phyloP scores from a whole-genome alignment of 1,140 invertebrate genomes.

The Pararge aegeria region DNA sequence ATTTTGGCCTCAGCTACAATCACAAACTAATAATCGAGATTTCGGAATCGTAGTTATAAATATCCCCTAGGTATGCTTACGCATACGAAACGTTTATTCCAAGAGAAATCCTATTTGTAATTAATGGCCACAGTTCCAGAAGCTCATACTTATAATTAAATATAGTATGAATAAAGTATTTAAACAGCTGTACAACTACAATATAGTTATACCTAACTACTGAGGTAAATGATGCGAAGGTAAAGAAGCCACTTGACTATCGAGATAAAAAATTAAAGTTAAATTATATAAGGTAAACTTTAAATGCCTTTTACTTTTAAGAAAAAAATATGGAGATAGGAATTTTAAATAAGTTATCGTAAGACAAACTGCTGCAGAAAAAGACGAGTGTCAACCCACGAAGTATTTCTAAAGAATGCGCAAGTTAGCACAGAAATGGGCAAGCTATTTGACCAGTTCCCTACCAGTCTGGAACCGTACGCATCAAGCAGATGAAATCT shows the following conservation, averaged over 20 bases:
- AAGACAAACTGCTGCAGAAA: slow-evolving; percentile 13
- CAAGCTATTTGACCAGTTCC: slow-evolving; percentile 42
- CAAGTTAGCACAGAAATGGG: slow-evolving; percentile 35
- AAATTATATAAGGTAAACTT: neutral
- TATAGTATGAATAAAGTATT: too few species aligned
- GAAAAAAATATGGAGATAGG: neutral
- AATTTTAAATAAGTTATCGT: slow-evolving; percentile 11
- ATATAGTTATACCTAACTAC: too few species aligned
- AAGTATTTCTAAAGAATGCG: slow-evolving; percentile 24
- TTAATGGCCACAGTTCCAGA: too few species aligned
- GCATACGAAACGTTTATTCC: too few species aligned
- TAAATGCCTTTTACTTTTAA: neutral
- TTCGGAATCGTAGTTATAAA: too few species aligned
- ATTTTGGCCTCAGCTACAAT: too few species aligned
- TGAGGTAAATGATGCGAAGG: neutral
- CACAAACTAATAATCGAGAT: too few species aligned
- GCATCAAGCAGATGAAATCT: slow-evolving; percentile 65
- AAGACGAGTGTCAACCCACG: slow-evolving; percentile 14
- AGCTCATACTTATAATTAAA: too few species aligned
- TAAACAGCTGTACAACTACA: too few species aligned
- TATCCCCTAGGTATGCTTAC: too few species aligned
- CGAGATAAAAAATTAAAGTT: neutral
- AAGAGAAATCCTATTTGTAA: too few species aligned
- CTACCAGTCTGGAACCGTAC: slow-evolving; percentile 40
- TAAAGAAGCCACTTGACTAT: neutral